These are phyloP conservation scores for Nixonia krombeini DNA, from an alignment of 1,140 invertebrate genomes.

Conservation along the genomic window DNA sequence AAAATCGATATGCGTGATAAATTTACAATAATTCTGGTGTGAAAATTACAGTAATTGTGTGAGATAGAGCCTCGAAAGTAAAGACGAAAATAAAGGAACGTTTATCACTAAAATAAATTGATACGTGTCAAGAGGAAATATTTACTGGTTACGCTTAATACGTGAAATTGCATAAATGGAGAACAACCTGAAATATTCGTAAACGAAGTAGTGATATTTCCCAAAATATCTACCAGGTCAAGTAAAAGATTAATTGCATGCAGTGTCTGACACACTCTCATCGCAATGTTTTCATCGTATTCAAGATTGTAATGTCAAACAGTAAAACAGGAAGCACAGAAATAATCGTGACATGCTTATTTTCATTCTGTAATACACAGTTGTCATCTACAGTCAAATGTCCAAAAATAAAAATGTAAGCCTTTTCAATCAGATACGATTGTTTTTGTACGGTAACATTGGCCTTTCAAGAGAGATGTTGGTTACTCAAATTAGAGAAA, in stretches of 20 bases:
- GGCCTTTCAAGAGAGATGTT: too few species aligned
- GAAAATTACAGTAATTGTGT: neutral
- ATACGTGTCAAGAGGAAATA: neutral
- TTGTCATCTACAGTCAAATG: neutral
- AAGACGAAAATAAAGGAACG: neutral
- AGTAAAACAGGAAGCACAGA: too few species aligned
- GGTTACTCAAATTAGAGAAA: too few species aligned
- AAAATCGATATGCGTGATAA: too few species aligned
- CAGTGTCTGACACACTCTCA: neutral
- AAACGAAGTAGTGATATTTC: neutral
- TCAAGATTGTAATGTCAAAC: too few species aligned
- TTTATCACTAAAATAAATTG: neutral
- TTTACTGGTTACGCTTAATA: too few species aligned
- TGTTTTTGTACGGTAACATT: neutral
- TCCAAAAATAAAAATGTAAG: neutral
- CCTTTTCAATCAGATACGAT: neutral
- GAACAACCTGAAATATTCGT: neutral
- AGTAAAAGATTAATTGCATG: slow-evolving; percentile 1
- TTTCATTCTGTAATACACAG: too few species aligned
- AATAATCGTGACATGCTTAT: too few species aligned
- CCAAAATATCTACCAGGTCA: neutral
- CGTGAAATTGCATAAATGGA: too few species aligned
- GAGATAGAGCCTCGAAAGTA: neutral
- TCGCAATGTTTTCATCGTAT: neutral
- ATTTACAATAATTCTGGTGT: too few species aligned